phyloP scores from a whole-genome alignment of 2,113 vertebrate genomes.

The Leucosticte australis region DNA sequence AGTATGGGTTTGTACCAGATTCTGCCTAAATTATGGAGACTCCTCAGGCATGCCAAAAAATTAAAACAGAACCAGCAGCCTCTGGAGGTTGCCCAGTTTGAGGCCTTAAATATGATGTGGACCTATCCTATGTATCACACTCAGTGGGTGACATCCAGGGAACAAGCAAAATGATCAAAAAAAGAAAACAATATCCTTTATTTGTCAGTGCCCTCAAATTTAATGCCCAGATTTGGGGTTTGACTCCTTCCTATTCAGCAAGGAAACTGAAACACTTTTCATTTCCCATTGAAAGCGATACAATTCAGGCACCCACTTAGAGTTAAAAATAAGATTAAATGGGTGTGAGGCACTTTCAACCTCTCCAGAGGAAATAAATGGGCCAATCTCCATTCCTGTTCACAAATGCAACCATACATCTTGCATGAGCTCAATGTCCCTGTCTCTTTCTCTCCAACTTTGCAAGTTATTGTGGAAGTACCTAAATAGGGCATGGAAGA shows the following conservation, averaged over 20 bases:
- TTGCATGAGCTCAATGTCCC: not conserved
- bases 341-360: not conserved
- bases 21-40: not conserved
- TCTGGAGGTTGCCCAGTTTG: not conserved
- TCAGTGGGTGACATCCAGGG: not conserved
- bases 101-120: not conserved
- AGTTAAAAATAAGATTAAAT: constrained; percentile 7
- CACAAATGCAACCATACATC: not conserved
- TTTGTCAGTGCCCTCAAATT: not conserved
- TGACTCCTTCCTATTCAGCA: not conserved
- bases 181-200: not conserved
- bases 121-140: not conserved
- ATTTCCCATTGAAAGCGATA: not conserved
- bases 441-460: not conserved
- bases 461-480: not conserved
- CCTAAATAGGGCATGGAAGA: not conserved
- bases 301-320: not conserved
- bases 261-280: not conserved
- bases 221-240: not conserved
- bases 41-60: not conserved
- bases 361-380: constrained; percentile 4
- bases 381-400: not conserved
- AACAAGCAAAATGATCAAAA: not conserved
- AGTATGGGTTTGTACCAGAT: not conserved
- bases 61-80: not conserved